A percentile compares a stretch with the other conserved stretches of the same genome.
These are phyloP conservation scores for Porites evermanni DNA, from an alignment of 92 coral and sea anemone species.

Conservation along the genomic window DNA sequence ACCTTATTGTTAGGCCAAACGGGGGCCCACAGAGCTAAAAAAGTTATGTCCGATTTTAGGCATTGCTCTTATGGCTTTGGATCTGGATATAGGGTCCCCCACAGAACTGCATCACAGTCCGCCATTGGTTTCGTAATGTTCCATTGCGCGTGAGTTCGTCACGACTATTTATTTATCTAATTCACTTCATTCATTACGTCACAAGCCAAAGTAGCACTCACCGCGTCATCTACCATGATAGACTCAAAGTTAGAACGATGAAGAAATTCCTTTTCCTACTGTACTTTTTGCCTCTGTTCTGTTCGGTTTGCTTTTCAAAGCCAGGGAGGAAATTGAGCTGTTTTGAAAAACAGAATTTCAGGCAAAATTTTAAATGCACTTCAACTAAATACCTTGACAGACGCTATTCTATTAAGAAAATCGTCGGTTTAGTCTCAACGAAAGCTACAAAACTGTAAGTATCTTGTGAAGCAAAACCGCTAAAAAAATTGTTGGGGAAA, in stretches of 20 bases:
- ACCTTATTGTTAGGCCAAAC: no score
- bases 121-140: no score
- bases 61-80: no score
- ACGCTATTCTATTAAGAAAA: neutral
- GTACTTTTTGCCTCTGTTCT: neutral
- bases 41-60: no score
- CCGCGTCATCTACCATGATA: no score
- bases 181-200: slow-evolving; percentile 16
- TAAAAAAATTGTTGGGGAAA: neutral
- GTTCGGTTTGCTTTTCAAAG: neutral
- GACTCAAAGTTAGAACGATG: neutral
- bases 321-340: neutral
- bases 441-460: neutral
- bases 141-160: neutral
- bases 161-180: no score
- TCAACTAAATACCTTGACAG: neutral
- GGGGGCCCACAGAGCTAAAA: no score
- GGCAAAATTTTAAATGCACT: neutral
- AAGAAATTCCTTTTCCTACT: neutral
- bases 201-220: neutral
- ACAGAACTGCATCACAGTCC: no score
- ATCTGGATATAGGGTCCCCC: no score
- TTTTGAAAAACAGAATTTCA: no score
- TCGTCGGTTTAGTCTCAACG: neutral
- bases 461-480: neutral